A percentile compares a stretch with the other conserved stretches of the same genome.
Conservation (phyloP, 2,888 invertebrate genomes). For the Pteria penguin region DNA sequence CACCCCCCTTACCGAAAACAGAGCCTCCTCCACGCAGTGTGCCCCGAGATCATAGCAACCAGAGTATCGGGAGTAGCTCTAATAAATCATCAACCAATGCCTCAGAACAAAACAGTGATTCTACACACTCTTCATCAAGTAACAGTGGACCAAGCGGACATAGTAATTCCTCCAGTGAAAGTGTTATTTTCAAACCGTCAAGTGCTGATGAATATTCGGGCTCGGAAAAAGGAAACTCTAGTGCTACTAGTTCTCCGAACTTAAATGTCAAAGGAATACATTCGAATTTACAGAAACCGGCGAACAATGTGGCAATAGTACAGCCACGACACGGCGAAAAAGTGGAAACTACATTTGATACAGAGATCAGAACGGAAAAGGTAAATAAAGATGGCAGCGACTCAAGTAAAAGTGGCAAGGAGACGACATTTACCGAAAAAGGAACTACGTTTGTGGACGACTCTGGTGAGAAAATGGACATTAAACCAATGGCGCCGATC, state of each 20-base stretch:
- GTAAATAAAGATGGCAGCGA: slow-evolving; percentile 59
- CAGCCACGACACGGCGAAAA: slow-evolving; percentile 74
- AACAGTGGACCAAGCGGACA: slow-evolving; percentile 57
- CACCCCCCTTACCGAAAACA: slow-evolving; percentile 60
- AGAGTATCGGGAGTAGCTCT: slow-evolving; percentile 40
- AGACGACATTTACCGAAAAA: slow-evolving; percentile 71
- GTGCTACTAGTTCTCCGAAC: slow-evolving; percentile 68
- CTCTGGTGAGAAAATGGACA: slow-evolving; percentile 85
- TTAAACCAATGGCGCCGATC: slow-evolving; percentile 95
- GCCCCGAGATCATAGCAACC: slow-evolving; percentile 41
- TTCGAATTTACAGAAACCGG: slow-evolving; percentile 64
- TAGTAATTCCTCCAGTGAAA: slow-evolving; percentile 74
- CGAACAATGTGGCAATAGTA: slow-evolving; percentile 73
- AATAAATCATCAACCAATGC: slow-evolving; percentile 12
- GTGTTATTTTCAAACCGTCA: slow-evolving; percentile 67
- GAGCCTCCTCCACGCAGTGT: slow-evolving; percentile 59
- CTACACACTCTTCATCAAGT: slow-evolving; percentile 54
- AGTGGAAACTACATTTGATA: slow-evolving; percentile 78
- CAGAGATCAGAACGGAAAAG: slow-evolving; percentile 74
- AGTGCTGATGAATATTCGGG: slow-evolving; percentile 64
- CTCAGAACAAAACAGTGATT: slow-evolving; percentile 53
- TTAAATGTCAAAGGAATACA: slow-evolving; percentile 72
- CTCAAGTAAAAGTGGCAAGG: slow-evolving; percentile 50
- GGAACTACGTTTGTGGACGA: slow-evolving; percentile 82
- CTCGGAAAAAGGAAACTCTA: slow-evolving; percentile 40